phyloP scores from a whole-genome alignment of 1,140 invertebrate genomes.

The Drosophila burlai region DNA sequence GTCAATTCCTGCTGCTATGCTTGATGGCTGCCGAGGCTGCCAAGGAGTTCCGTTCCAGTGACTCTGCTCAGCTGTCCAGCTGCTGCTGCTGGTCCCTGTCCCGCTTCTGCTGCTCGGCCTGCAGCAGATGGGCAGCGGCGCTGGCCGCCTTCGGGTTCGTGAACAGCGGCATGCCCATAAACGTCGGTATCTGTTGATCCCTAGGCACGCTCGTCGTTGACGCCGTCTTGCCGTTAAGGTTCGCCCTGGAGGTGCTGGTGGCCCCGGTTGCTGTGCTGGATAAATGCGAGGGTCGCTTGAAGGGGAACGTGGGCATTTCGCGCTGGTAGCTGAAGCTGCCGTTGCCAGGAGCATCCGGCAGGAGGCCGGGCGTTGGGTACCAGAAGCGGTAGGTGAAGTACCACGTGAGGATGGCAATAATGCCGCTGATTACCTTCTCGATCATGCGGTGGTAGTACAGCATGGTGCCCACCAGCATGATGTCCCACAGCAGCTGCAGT shows the following conservation, averaged over 20 bases:
- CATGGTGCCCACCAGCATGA: slow-evolving; percentile 96
- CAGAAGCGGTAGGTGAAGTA: slow-evolving; percentile 95
- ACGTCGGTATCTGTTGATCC: slow-evolving; percentile 86
- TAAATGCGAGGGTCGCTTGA: slow-evolving; percentile 70
- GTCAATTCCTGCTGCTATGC: slow-evolving; percentile 71
- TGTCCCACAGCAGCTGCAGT: slow-evolving; percentile 95
- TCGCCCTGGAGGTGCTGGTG: slow-evolving; percentile 19
- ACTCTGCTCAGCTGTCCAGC: slow-evolving; percentile 56
- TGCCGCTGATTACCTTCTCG: slow-evolving; percentile 96
- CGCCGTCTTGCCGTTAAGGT: slow-evolving; percentile 50
- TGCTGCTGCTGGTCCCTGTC: slow-evolving; percentile 36
- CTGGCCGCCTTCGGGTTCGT: slow-evolving; percentile 66
- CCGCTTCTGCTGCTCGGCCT: slow-evolving; percentile 42
- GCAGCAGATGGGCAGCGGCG: slow-evolving; percentile 49
- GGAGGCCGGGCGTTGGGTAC: slow-evolving; percentile 88
- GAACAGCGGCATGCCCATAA: slow-evolving; percentile 93
- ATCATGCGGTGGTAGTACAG: slow-evolving; percentile 98
- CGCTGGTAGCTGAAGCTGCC: slow-evolving; percentile 92
- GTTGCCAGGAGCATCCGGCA: slow-evolving; percentile 91
- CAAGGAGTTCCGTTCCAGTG: neutral
- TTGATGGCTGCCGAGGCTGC: slow-evolving; percentile 5
- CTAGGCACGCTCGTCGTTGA: slow-evolving; percentile 11
- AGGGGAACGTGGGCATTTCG: slow-evolving; percentile 58
- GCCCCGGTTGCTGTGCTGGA: slow-evolving; percentile 13
- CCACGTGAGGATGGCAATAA: slow-evolving; percentile 95